Evolutionary conservation across 2,888 invertebrate genomes (phyloP), one percentile per base, ranked within the genome.

Genomic region (Megastigmus dorsalis): DNA sequence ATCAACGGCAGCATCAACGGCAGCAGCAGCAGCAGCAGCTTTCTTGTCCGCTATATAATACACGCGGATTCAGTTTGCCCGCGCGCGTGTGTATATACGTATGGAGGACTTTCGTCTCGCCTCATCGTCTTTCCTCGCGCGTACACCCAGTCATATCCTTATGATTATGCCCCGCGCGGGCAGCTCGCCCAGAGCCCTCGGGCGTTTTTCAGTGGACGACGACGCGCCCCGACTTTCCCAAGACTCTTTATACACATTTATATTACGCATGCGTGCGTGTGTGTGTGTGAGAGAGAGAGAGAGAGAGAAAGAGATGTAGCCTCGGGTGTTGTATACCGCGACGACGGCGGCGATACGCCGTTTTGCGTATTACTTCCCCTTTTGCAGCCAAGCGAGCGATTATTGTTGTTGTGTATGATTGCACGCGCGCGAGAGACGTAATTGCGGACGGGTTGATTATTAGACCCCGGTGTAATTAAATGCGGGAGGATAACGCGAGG

Each of bases 381-480:
- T 59, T 45, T 41, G 20, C 15, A 26, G 18, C 26, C n/a, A 15
- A 30, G 28, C 33, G 54, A 13, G 28, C 43, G 63, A 30, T 30
- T 23, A 54, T 70, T 63, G 48, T 55, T 67, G 41, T 57, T 57
- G 54, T 71, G n/a, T 63, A 55, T 63, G 60, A 28, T 50, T 26
- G 43, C n/a, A n/a, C 48, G 41, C 41, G 30, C 26, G 23, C 15
- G 50, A 54, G 23, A 33, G 30, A n/a, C 18, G 50, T 62, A 54
- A 70, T 62, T 62, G 62, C 54, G 18, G 54, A 9, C n/a, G 20
- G 62, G 45, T 18, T 4, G 38, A 50, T 62, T 62, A 70, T 70
- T 70, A 54, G 54, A 38, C 36, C n/a, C n/a, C 41, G 20, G 45
- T n/a, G 69, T 69, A 69, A 69, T 69, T 69, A 69, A 60, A 60